Conservation (phyloP, 2,888 invertebrate genomes). For the Nomada fucata region DNA sequence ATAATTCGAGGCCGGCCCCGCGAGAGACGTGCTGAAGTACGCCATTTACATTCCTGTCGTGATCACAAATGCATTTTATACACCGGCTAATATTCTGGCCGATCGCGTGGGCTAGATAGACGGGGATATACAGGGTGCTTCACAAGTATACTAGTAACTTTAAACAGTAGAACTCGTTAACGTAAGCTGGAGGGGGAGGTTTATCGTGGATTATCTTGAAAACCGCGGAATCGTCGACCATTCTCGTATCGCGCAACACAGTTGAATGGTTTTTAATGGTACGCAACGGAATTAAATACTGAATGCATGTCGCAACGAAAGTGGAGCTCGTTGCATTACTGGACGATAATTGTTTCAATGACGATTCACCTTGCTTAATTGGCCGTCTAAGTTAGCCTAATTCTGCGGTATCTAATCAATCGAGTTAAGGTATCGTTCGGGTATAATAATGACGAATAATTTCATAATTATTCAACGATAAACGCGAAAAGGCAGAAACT, state of each 20-base stretch:
- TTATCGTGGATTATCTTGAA: not conserved
- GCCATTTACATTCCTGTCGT: conserved; percentile 72
- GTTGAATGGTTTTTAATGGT: not conserved
- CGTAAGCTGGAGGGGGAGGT: not conserved
- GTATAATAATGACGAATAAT: not conserved
- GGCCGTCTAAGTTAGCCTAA: no score
- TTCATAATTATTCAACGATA: not conserved
- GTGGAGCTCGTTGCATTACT: not conserved
- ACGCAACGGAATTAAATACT: not conserved
- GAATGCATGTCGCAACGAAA: not conserved
- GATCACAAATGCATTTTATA: conserved; percentile 74
- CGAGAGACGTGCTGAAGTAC: conserved; percentile 64
- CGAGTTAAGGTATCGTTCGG: not conserved
- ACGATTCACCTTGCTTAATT: no score
- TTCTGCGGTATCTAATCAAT: not conserved
- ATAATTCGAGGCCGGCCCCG: conserved; percentile 67
- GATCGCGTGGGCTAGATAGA: conserved; percentile 73
- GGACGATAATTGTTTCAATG: not conserved
- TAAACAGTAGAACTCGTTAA: conserved; percentile 2
- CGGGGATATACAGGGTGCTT: conserved; percentile 40
- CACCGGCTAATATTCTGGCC: conserved; percentile 69
- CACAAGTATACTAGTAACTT: conserved; percentile 1
- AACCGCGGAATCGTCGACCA: not conserved
- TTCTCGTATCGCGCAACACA: not conserved
- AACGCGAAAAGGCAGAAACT: no score